Percentiles rank a stretch among this genome's conserved stretches.
Conservation (phyloP, 2,888 invertebrate species). For the Aleiodes leptofemur region DNA sequence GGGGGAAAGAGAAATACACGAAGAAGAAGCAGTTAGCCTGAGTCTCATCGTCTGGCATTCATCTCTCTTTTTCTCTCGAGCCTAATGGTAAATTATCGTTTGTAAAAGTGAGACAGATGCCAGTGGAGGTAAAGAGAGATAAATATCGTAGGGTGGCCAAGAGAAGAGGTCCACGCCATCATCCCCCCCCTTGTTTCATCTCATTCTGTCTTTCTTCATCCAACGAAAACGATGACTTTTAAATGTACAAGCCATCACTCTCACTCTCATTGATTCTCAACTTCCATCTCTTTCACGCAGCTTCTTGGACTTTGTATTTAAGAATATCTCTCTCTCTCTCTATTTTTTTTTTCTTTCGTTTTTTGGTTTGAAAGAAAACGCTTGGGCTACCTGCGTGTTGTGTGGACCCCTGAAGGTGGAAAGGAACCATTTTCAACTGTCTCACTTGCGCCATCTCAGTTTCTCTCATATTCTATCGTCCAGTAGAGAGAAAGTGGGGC, state of each 20-base stretch:
- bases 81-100: constrained; percentile 26
- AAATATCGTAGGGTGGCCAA: constrained; percentile 64
- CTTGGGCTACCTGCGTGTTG: constrained; percentile 22
- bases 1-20: no score
- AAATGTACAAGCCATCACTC: constrained; percentile 40
- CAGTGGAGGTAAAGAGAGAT: constrained; percentile 22
- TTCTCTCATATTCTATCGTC: constrained; percentile 42
- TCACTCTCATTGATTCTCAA: constrained; percentile 53
- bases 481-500: no score
- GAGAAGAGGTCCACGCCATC: constrained; percentile 25
- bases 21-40: no score
- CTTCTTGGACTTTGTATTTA: constrained; percentile 1
- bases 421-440: constrained; percentile 37
- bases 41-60: background rate
- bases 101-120: constrained; percentile 27
- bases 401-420: no score
- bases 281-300: constrained; percentile 21
- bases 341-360: no score
- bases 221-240: constrained; percentile 33
- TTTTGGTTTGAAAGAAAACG: constrained; percentile 14
- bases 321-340: background rate
- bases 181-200: background rate
- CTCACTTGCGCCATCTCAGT: constrained; percentile 34
- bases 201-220: constrained; percentile 48
- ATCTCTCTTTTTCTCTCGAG: background rate